Percentiles rank a stretch among this genome's conserved stretches.
Conservation (phyloP, 2,797 vertebrate genomes). For the Lithobates pipiens region DNA sequence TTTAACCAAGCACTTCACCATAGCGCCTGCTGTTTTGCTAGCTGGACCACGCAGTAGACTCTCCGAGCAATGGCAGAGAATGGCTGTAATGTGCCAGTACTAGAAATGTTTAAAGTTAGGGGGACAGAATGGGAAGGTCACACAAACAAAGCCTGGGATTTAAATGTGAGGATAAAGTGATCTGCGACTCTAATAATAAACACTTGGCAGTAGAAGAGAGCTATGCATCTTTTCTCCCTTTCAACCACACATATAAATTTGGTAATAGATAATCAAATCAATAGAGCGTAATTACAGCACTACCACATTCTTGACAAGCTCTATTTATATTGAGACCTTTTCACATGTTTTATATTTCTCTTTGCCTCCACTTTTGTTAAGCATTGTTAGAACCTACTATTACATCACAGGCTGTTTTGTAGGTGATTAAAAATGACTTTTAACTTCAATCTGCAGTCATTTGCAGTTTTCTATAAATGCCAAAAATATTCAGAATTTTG, state of each 20-base stretch:
- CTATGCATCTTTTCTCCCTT: constrained; percentile 40
- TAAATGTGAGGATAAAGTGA: constrained; percentile 77
- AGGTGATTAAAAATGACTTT: too few relatives aligned
- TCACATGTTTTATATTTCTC: too few relatives aligned
- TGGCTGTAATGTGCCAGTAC: constrained; percentile 67
- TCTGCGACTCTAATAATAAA: constrained; percentile 61
- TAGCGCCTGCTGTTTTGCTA: constrained; percentile 67
- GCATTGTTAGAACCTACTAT: too few relatives aligned
- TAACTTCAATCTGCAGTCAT: too few relatives aligned
- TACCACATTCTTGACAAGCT: too few relatives aligned
- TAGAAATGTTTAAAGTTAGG: constrained; percentile 64
- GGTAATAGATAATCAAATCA: constrained; percentile 3
- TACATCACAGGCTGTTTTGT: too few relatives aligned
- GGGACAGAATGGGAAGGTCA: constrained; percentile 64
- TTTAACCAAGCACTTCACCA: constrained; percentile 93
- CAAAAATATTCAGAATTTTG: too few relatives aligned
- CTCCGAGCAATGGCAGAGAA: constrained; percentile 62
- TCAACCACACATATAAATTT: constrained; percentile 22
- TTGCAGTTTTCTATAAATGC: too few relatives aligned
- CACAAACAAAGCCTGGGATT: constrained; percentile 79
- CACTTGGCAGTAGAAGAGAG: constrained; percentile 26
- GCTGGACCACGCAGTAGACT: constrained; percentile 57
- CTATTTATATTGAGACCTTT: too few relatives aligned
- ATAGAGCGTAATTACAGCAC: neutral
- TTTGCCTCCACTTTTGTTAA: too few relatives aligned